Conservation (phyloP, 92 coral and sea anemone species). For the Bergia sp. region DNA sequence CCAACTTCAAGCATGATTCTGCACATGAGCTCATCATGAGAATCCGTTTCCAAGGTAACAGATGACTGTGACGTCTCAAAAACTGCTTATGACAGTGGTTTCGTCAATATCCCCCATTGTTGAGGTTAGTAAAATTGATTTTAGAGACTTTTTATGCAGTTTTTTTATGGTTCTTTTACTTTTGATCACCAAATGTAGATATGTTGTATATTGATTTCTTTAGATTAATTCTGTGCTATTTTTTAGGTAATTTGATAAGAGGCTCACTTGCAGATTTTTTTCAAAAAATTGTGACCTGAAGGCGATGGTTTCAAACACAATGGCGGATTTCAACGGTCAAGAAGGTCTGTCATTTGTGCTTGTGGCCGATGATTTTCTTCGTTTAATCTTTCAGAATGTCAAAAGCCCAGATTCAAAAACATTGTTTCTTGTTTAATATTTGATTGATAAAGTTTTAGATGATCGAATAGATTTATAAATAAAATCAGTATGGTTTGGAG, state of each 20-base stretch:
- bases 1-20: neutral
- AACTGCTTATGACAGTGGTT: neutral
- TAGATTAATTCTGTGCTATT: neutral
- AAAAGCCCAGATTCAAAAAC: too few species aligned
- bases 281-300: neutral
- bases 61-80: neutral
- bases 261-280: slow-evolving; percentile 1
- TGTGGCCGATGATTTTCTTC: neutral
- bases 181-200: neutral
- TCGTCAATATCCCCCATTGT: neutral
- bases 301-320: neutral
- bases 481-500: too few species aligned
- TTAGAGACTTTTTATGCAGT: neutral
- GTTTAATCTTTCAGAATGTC: neutral
- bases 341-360: neutral
- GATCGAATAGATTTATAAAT: too few species aligned
- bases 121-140: neutral
- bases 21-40: neutral
- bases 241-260: neutral
- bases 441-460: too few species aligned
- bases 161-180: neutral
- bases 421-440: too few species aligned
- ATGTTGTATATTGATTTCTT: neutral
- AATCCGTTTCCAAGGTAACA: neutral
- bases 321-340: neutral